These are phyloP conservation scores for Prosopocoilus inquinatus DNA, from an alignment of 2,888 invertebrate genomes.

Conservation along the genomic window DNA sequence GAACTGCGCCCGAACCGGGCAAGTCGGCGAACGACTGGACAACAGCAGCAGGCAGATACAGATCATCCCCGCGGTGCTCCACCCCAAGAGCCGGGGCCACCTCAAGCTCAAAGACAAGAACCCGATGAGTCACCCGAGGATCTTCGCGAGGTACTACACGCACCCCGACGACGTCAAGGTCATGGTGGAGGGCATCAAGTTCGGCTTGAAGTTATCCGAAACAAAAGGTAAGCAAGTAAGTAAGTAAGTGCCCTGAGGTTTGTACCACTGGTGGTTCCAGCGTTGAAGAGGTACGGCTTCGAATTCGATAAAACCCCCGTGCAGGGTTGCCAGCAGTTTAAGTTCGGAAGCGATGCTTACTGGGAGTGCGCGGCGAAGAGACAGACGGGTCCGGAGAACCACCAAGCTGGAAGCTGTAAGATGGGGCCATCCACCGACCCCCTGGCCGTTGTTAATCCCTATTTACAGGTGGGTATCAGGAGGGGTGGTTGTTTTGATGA, in stretches of 20 bases:
- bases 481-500: neutral
- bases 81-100: slow-evolving; percentile 83
- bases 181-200: slow-evolving; percentile 80
- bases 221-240: slow-evolving; percentile 56
- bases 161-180: slow-evolving; percentile 77
- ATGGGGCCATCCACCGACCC: slow-evolving; percentile 60
- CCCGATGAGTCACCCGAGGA: slow-evolving; percentile 78
- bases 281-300: slow-evolving; percentile 68
- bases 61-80: slow-evolving; percentile 78
- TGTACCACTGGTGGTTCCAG: slow-evolving; percentile 15
- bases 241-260: neutral
- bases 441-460: slow-evolving; percentile 57
- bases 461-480: slow-evolving; percentile 40
- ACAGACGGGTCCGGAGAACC: slow-evolving; percentile 63
- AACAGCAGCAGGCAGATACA: slow-evolving; percentile 68
- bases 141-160: slow-evolving; percentile 78
- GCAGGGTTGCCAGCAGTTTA: slow-evolving; percentile 69
- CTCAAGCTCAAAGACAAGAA: slow-evolving; percentile 69
- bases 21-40: slow-evolving; percentile 75
- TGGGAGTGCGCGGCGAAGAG: slow-evolving; percentile 61
- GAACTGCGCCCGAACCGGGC: slow-evolving; percentile 81
- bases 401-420: slow-evolving; percentile 64
- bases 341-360: slow-evolving; percentile 66
- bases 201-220: slow-evolving; percentile 69
- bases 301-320: slow-evolving; percentile 71